These are phyloP conservation scores for Galerucella nymphaeae DNA, from an alignment of 2,888 invertebrate species.

Conservation along the genomic window DNA sequence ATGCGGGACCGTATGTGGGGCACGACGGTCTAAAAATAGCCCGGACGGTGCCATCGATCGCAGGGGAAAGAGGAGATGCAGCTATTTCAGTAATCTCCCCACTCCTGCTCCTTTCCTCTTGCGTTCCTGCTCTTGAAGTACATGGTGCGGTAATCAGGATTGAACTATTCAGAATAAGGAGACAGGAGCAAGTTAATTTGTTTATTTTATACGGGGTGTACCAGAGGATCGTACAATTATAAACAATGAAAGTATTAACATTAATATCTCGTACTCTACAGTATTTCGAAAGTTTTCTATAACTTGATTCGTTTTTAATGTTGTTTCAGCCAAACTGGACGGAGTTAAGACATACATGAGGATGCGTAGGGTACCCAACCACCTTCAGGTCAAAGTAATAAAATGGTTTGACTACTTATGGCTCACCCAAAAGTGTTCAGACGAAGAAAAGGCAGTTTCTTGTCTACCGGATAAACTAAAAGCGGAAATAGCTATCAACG, in stretches of 20 bases:
- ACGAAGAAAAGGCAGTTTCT: constrained; percentile 95
- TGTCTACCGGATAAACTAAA: constrained; percentile 97
- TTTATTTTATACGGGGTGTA: no score
- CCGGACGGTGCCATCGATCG: constrained; percentile 63
- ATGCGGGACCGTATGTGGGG: constrained; percentile 58
- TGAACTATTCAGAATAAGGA: constrained; percentile 33
- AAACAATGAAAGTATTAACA: no score
- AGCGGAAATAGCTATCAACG: constrained; percentile 99
- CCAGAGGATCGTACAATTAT: no score
- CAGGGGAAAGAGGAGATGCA: constrained; percentile 58
- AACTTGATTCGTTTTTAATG: background rate
- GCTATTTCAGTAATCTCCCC: constrained; percentile 62
- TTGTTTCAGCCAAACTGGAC: constrained; percentile 92
- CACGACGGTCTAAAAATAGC: constrained; percentile 64
- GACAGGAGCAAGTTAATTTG: background rate
- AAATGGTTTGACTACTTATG: constrained; percentile 99
- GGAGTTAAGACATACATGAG: constrained; percentile 99
- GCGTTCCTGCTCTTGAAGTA: constrained; percentile 23
- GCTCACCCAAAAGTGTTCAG: constrained; percentile 98
- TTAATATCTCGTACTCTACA: no score
- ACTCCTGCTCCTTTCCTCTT: constrained; percentile 45
- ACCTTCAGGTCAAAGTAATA: constrained; percentile 96
- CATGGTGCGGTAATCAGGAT: constrained; percentile 43
- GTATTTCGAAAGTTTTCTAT: background rate
- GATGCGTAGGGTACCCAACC: constrained; percentile 93